Base-by-base conservation (phyloP, 2,888 invertebrate genomes). In the Phaedon cochleariae region DNA sequence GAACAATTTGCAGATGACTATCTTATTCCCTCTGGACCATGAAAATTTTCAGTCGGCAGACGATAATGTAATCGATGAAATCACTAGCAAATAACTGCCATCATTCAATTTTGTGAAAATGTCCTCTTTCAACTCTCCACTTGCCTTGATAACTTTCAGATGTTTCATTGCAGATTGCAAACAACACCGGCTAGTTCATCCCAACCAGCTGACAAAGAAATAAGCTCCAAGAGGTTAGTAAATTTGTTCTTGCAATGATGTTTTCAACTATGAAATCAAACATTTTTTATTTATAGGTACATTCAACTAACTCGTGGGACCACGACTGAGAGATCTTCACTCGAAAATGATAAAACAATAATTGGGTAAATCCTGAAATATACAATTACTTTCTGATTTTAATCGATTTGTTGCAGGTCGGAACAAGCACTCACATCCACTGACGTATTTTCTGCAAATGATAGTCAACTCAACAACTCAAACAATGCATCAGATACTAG, bases 231-330 rank as follows among this genome's bases (percentile, higher is more conserved):
- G 22, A 55, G 41, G 55, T 55, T 10, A 5, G 55, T 37, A 21
- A n/a, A n/a, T n/a, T n/a, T n/a, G n/a, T n/a, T n/a, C 21, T 9
- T 15, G 7, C 41, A 6, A 41, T 26, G 26, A 26, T 26, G 7
- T 26, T 5, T 10, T 54, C 26, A 0, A 41, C 15, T 15, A 26
- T 17, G 10, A 29, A 31, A 31, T 31, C 4, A 20, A 22, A 21
- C 34, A 55, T 54, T 45, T 17, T 31, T 5, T 9, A 62, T 62
- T 3, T 59, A 29, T 29, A 72, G 72, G 48, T 71, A 70, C 21
- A 65, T 64, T 34, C 69, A 67, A 45, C 60, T 73, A 10, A 62
- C 67, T 41, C 67, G 73, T 5, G 71, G 71, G 20, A 49, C 68
- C 12, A 68, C 71, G 0, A 73, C 69, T 15, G 62, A 55, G 58